Evolutionary conservation across 92 coral and sea anemone species (phyloP).

Genomic region (Zoanthus gigantus): DNA sequence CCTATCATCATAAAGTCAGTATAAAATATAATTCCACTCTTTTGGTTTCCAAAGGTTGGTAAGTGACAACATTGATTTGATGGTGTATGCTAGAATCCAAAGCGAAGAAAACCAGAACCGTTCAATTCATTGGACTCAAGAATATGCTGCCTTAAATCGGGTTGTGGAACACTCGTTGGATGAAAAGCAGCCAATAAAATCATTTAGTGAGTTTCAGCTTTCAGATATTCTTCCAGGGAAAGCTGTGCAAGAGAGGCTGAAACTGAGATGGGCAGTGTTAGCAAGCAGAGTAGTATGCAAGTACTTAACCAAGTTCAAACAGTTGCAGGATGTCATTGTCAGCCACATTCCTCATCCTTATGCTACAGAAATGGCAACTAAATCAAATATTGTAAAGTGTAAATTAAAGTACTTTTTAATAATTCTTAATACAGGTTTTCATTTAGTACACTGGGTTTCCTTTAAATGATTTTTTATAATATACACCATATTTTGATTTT

Average conservation of each 20-base stretch:
- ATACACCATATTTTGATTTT: not conserved
- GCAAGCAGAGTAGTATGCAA: not conserved
- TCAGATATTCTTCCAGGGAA: slow-evolving; percentile 3
- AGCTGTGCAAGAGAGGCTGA: slow-evolving; percentile 10
- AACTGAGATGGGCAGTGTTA: not conserved
- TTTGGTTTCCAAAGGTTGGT: slow-evolving; percentile 14
- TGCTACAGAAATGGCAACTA: slow-evolving; percentile 29
- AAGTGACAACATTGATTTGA: slow-evolving; percentile 45
- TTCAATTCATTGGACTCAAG: slow-evolving; percentile 53
- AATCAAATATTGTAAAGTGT: slow-evolving; percentile 70
- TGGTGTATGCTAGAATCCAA: slow-evolving; percentile 28
- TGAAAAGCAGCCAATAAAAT: not conserved
- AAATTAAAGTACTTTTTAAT: not conserved
- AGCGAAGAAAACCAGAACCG: slow-evolving; percentile 12
- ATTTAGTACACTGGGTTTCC: not conserved
- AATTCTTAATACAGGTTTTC: not conserved
- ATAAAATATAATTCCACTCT: not conserved
- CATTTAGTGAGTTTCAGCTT: slow-evolving; percentile 3
- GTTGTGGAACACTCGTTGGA: slow-evolving; percentile 31
- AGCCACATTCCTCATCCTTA: not conserved
- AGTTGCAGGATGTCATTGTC: not conserved
- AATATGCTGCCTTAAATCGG: slow-evolving; percentile 45
- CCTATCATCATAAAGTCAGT: not conserved
- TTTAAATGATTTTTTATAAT: not conserved
- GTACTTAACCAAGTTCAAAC: not conserved